Base-by-base conservation (phyloP, 2,113 vertebrate genomes). In the Nipponia nippon region DNA sequence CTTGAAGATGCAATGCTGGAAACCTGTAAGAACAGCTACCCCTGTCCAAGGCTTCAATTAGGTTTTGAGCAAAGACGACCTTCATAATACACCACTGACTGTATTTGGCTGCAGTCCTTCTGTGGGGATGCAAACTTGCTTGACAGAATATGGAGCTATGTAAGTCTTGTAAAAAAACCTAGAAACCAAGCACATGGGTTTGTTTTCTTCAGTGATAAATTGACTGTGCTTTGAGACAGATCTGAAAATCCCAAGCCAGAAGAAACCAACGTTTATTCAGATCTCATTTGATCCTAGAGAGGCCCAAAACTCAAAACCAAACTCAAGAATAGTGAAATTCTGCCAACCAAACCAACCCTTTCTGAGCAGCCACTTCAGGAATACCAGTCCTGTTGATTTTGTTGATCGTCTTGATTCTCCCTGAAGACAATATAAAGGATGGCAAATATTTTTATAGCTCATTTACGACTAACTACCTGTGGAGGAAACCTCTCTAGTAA, bases 1-100 rank as follows among this genome's bases (percentile, higher is more conserved):
- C 89, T 90, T 93, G 93, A 92, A 96, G 96, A 95, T 50, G 82
- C 93, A 86, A n/a, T 59, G 65, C 82, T 94, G 85, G 91, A 78
- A 97, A 92, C 87, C 82, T 90, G 67, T 59, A 84, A 83, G 94
- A 94, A 83, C 49, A 88, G 71, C 93, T 77, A 73, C n/a, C 78
- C 78, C 59, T 77, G 70, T 88, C 91, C 96, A 59, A 70, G 67
- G 55, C 71, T 93, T 80, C 92, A 65, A 53, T 82, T 40, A 93
- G 47, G 42, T 75, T 96, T 81, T 69, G 80, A 84, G 61, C 55
- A 95, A 70, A 87, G 47, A 82, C 52, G 72, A 47, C 78, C 59
- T 67, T 86, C 56, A 2, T 30, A 55, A 80, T 6, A 47, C 42
- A 77, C 67, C 47, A n/a, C 55, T 32, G 70, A 62, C 40, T 58